Evolutionary conservation across 2,888 invertebrate genomes (phyloP), one percentile per base, ranked within the genome.

Genomic region (Bugulina stolonifera): DNA sequence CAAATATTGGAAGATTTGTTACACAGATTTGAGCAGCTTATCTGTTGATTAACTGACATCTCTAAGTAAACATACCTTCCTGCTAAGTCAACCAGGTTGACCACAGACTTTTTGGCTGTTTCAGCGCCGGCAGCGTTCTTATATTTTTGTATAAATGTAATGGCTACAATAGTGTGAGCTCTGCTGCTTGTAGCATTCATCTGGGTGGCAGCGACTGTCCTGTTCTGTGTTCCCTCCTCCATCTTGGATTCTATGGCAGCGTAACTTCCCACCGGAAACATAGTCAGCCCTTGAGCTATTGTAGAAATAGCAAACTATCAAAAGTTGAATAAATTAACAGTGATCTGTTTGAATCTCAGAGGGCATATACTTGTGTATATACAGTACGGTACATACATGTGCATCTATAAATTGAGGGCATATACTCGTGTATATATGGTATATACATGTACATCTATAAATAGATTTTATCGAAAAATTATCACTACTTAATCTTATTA

Each of bases 151-250:
- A 84, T 80, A 76, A 88, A 85, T 35, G 81, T 84, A 73, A 88
- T 86, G 64, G 85, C 84, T 52, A 88, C 86, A 74, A 88, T 87
- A 10, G 88, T 88, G 80, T 88, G 88, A 54, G 87, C 87, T 75
- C 87, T 84, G 73, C 84, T 85, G 79, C 87, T 87, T 1, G 87
- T 87, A 43, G 87, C 87, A 79, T 88, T 88, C 87, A 88, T 87
- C 76, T 87, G 87, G 23, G 88, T 88, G 5, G 87, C 84, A 3
- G 87, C 87, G 52, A 88, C 86, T 35, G 87, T 87, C 72, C 88
- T 80, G 78, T 87, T 87, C 52, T 83, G 81, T 1, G 87, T 87
- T 1, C 88, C 88, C 77, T 87, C 87, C 32, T 86, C 86, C 77
- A 88, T 86, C 74, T 85, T 85, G 52, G 81, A 81, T 74, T 86